Evolutionary conservation across 2,113 vertebrate genomes (phyloP).

Genomic region (Cyprinus carpio): DNA sequence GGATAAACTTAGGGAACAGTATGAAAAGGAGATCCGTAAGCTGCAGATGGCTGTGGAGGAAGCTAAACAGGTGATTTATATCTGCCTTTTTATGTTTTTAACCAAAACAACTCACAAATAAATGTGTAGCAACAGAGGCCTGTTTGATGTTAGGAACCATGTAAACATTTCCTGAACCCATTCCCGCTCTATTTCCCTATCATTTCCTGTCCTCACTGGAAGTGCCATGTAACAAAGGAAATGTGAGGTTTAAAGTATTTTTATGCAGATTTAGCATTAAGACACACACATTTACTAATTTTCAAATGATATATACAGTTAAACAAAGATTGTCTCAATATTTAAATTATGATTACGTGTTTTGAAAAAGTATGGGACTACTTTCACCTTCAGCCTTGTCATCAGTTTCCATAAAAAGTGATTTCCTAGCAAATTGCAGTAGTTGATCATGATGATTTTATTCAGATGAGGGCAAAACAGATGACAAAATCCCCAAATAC

Average conservation of each 20-base stretch:
- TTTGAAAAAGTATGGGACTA: not conserved
- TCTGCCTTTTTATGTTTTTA: not conserved
- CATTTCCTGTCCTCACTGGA: not conserved
- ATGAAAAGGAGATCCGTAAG: slow-evolving; percentile 80
- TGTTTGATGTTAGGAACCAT: not conserved
- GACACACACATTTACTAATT: not conserved
- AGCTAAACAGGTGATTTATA: slow-evolving; percentile 79
- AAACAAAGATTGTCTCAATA: not conserved
- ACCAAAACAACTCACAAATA: not conserved
- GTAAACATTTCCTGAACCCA: not conserved
- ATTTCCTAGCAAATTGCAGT: not conserved
- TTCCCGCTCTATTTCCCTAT: not conserved
- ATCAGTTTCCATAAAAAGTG: not conserved
- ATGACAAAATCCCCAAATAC: not conserved
- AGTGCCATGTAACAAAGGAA: not conserved
- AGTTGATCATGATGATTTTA: not conserved
- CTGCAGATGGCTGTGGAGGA: slow-evolving; percentile 81
- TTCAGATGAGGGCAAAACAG: not conserved
- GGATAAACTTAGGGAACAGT: slow-evolving; percentile 90
- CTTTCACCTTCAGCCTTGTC: not conserved
- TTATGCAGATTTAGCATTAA: not conserved
- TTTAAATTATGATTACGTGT: not conserved
- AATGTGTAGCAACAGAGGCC: not conserved
- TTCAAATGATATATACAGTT: not conserved
- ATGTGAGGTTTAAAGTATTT: not conserved